Conservation (phyloP, 2,113 vertebrate species). For the Myiozetetes cayanensis region DNA sequence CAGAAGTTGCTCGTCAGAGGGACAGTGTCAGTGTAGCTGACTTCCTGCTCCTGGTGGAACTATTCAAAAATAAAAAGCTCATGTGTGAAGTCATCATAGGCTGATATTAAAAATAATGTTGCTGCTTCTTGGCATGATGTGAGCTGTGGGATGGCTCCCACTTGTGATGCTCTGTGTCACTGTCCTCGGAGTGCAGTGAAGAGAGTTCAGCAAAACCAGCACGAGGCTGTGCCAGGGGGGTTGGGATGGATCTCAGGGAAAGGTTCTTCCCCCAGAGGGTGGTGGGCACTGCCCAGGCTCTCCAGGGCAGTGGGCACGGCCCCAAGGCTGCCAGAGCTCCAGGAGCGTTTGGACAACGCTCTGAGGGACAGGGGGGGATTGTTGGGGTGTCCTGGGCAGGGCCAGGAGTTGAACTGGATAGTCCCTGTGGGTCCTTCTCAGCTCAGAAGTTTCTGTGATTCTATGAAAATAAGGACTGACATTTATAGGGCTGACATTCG, state of each 20-base stretch:
- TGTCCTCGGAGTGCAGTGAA: neutral
- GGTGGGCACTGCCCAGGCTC: neutral
- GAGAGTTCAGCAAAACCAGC: neutral
- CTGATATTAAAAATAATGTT: neutral
- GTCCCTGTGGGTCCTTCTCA: neutral
- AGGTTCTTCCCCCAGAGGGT: neutral
- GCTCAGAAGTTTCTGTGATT: neutral
- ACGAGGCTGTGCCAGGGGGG: neutral
- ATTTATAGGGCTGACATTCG: neutral
- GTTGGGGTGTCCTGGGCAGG: accelerated
- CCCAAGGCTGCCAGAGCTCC: neutral
- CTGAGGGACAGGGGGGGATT: neutral
- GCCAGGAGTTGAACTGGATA: accelerated
- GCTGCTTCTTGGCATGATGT: neutral
- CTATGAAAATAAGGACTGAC: neutral
- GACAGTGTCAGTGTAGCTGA: neutral
- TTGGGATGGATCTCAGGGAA: neutral
- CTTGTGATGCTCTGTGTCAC: neutral
- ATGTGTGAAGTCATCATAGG: neutral
- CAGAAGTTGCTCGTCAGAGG: neutral
- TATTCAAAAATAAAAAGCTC: neutral
- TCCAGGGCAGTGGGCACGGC: neutral
- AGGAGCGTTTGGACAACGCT: neutral
- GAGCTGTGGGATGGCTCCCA: neutral
- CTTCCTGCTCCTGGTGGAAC: neutral